These are phyloP conservation scores for Pholis gunnellus DNA, from an alignment of 2,113 vertebrate genomes.

Conservation along the genomic window DNA sequence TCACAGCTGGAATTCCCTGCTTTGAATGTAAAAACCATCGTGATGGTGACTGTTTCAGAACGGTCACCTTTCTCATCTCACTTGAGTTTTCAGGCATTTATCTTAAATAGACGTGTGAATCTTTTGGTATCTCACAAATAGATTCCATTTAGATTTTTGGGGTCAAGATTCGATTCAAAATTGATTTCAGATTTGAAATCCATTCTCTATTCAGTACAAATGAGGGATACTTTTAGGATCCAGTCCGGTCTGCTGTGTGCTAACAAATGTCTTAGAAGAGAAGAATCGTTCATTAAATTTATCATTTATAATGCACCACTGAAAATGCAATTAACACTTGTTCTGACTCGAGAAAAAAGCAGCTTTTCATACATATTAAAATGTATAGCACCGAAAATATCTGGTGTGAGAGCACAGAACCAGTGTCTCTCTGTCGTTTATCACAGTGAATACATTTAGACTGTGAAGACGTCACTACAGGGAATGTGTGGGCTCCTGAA, in stretches of 20 bases:
- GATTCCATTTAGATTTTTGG: neutral
- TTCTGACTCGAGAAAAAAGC: neutral
- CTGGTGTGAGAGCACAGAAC: constrained; percentile 12
- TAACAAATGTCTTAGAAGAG: neutral
- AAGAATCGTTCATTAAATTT: neutral
- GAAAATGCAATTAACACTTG: neutral
- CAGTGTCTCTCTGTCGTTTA: neutral
- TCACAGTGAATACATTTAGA: constrained; percentile 1
- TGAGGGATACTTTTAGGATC: too few species aligned
- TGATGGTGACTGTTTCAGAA: neutral
- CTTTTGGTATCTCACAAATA: neutral
- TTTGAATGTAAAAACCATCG: neutral
- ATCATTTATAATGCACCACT: neutral
- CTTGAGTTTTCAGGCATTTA: neutral
- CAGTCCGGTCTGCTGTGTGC: neutral
- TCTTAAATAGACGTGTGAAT: neutral
- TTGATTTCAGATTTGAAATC: too few species aligned
- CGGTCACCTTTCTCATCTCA: neutral
- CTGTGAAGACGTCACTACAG: neutral
- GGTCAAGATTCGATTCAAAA: too few species aligned
- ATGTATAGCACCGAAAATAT: constrained; percentile 8
- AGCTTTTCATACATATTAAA: constrained; percentile 38
- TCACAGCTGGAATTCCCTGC: neutral
- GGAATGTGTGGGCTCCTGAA: neutral
- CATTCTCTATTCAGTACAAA: too few species aligned